Conservation (phyloP, 2,113 vertebrate species). For the Rissa tridactyla region DNA sequence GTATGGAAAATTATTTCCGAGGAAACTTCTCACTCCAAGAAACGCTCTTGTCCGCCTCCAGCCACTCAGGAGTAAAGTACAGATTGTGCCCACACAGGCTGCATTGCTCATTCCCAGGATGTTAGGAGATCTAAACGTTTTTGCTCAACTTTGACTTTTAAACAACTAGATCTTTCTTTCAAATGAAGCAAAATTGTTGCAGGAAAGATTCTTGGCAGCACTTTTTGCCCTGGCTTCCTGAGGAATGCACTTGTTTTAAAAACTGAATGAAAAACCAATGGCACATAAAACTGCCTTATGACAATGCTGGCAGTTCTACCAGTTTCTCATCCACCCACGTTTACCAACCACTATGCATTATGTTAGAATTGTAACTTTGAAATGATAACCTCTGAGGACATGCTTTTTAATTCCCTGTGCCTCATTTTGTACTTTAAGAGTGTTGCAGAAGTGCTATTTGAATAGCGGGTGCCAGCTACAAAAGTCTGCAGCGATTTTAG, state of each 20-base stretch:
- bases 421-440: conserved; percentile 11
- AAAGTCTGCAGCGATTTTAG: background rate
- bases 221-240: conserved; percentile 28
- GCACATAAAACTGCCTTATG: conserved; percentile 38
- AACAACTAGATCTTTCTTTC: conserved; percentile 56
- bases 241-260: conserved; percentile 43
- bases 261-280: conserved; percentile 52
- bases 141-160: conserved; percentile 57
- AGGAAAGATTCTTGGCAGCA: conserved; percentile 57
- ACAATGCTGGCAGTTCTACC: conserved; percentile 46
- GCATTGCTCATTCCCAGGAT: conserved; percentile 23
- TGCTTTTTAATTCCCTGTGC: conserved; percentile 1
- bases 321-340: conserved; percentile 37
- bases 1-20: background rate
- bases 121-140: conserved; percentile 20
- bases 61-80: background rate
- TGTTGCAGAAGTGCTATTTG: background rate
- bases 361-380: conserved; percentile 29
- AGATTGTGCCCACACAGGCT: background rate
- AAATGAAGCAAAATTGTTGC: conserved; percentile 20
- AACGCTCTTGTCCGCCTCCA: background rate
- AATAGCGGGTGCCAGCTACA: background rate
- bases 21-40: background rate
- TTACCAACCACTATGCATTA: conserved; percentile 22
- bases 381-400: conserved; percentile 36